Conservation (phyloP, 2,888 invertebrate species). For the Protodeltote pygarga region DNA sequence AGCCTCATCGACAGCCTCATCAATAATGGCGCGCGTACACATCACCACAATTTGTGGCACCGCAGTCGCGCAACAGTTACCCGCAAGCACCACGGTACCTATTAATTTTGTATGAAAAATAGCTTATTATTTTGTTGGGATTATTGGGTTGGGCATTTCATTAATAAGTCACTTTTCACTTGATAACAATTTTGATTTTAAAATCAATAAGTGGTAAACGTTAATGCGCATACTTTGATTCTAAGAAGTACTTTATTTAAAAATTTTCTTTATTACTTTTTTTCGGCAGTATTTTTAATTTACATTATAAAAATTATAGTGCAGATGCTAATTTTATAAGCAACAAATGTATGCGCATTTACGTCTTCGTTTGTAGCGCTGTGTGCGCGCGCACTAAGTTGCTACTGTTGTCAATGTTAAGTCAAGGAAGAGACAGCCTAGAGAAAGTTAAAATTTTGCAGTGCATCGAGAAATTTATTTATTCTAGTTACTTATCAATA, state of each 20-base stretch:
- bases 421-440: constrained; percentile 64
- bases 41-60: constrained; percentile 57
- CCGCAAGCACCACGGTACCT: constrained; percentile 56
- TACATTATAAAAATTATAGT: background rate
- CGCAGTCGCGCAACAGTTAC: constrained; percentile 50
- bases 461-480: constrained; percentile 47
- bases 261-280: background rate
- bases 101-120: constrained; percentile 50
- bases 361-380: constrained; percentile 64
- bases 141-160: background rate
- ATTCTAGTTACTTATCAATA: background rate
- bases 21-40: constrained; percentile 61
- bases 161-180: constrained; percentile 40
- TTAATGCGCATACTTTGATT: constrained; percentile 43
- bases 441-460: constrained; percentile 38
- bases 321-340: background rate
- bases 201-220: constrained; percentile 42
- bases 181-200: constrained; percentile 41
- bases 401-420: constrained; percentile 79
- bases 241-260: background rate
- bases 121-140: constrained; percentile 27
- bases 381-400: constrained; percentile 74
- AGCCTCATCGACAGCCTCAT: constrained; percentile 46
- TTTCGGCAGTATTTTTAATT: background rate
- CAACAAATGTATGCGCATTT: constrained; percentile 55